Evolutionary conservation across 2,888 invertebrate genomes (phyloP), one percentile per base, ranked within the genome.

Genomic region (Noctua fimbriata): DNA sequence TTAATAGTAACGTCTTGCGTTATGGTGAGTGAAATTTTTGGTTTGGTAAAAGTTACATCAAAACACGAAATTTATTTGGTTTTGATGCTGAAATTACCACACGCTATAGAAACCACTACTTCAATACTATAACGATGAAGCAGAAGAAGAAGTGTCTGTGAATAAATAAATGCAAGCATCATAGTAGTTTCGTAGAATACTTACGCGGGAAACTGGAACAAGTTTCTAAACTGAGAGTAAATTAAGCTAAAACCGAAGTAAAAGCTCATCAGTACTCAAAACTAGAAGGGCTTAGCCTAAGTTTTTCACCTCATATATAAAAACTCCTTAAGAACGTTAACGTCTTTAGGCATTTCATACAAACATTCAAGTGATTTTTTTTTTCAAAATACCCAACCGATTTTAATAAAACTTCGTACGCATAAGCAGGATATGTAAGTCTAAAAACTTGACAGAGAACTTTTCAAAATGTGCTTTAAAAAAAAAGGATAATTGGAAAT

Each of bases 1-100:
- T 47, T 52, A 36, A 52, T 36, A 58, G 67, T 58, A 75, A 70
- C 16, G n/a, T 73, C 49, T 86, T 78, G 47, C 76, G 44, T 47
- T 71, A 71, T 12, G 24, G 41, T 18, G n/a, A 52, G n/a, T n/a
- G n/a, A 7, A 32, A 69, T 77, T 1, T 2, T 16, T 12, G 5
- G 49, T 36, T 63, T 44, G 2, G 16, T 74, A 16, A 60, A 32
- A 60, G 60, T 36, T 28, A 36, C 18, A 52, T 32, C 41, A 52
- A 52, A 55, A 58, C 24, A 12, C 58, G 58, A 55, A 55, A n/a
- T 58, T n/a, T 12, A 12, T 14, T n/a, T 63, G 18, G 28, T 18
- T 16, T 18, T 32, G 12, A 18, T 28, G 60, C 60, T 60, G 60
- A 60, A 16, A 16, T 32, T 18, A 63, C 28, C 9, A 63, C 60